A percentile compares a stretch with the other conserved stretches of the same genome.
phyloP scores from a whole-genome alignment of 2,888 invertebrate genomes.

The Melieria picta region DNA sequence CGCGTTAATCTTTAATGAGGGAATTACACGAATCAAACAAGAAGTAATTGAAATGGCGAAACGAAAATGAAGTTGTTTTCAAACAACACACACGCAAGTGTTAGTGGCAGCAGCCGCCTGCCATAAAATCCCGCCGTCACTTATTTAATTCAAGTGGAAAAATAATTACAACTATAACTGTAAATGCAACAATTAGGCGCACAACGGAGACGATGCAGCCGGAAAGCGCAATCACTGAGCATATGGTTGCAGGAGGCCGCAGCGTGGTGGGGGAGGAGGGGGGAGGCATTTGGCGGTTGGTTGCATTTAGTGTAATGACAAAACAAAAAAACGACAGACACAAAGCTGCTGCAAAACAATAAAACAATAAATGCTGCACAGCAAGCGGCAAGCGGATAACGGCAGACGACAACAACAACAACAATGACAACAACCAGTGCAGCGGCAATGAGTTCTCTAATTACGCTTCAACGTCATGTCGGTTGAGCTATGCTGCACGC shows the following conservation, averaged over 20 bases:
- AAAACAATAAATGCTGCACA: not conserved
- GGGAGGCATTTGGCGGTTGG: not conserved
- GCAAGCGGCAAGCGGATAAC: constrained; percentile 2
- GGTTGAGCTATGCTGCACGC: not conserved
- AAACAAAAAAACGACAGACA: no score
- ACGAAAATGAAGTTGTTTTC: no score
- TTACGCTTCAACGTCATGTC: constrained; percentile 27
- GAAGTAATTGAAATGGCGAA: not conserved
- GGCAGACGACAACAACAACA: no score
- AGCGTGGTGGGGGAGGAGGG: no score
- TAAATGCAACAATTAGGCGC: not conserved
- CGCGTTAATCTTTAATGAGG: not conserved
- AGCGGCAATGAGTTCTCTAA: constrained; percentile 11
- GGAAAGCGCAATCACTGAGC: not conserved
- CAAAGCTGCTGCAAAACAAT: not conserved
- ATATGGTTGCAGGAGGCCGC: no score
- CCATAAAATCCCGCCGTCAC: not conserved
- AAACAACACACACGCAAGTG: no score
- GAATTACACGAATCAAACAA: not conserved
- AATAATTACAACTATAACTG: constrained; percentile 38
- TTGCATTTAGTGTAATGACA: not conserved
- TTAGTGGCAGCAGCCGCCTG: no score
- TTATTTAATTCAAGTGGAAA: constrained; percentile 40
- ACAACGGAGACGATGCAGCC: constrained; percentile 12
- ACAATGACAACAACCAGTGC: no score